A percentile compares a stretch with the other conserved stretches of the same genome.
phyloP scores from a whole-genome alignment of 2,797 vertebrate genomes.

The Huso huso region DNA sequence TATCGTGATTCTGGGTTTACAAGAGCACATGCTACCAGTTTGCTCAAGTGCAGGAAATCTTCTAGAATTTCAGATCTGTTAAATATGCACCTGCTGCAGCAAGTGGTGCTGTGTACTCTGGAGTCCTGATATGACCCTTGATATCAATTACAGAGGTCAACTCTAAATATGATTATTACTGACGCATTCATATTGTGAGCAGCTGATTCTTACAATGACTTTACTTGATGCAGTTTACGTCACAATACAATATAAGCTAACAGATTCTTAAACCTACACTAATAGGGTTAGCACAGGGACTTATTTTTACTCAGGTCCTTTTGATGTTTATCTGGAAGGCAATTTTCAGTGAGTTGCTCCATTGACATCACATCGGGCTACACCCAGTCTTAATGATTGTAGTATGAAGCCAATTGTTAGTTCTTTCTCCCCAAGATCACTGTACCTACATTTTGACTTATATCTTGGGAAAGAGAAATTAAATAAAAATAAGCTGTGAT shows the following conservation, averaged over 20 bases:
- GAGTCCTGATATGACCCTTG: too few species aligned
- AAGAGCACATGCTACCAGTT: constrained; percentile 40
- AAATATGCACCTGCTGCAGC: constrained; percentile 50
- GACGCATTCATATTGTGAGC: not conserved
- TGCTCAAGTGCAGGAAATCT: constrained; percentile 39
- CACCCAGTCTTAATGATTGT: constrained; percentile 8
- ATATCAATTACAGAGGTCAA: too few species aligned
- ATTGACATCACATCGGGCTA: constrained; percentile 10
- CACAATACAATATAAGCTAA: too few species aligned
- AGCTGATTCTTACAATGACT: not conserved
- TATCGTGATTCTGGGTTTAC: constrained; percentile 39
- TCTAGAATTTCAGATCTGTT: constrained; percentile 58
- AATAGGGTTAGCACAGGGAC: too few species aligned
- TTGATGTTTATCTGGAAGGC: not conserved
- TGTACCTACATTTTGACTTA: not conserved
- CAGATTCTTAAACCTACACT: too few species aligned
- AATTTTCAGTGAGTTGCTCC: not conserved
- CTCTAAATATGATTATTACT: not conserved
- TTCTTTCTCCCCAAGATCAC: not conserved
- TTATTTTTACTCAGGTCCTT: too few species aligned
- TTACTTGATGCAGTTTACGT: too few species aligned
- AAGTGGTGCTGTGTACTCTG: constrained; percentile 13
- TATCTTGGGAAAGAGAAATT: not conserved
- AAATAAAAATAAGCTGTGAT: not conserved
- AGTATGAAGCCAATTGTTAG: not conserved